These are phyloP conservation scores for Palythoa heliodiscus DNA, from an alignment of 92 coral and sea anemone species.

Conservation along the genomic window DNA sequence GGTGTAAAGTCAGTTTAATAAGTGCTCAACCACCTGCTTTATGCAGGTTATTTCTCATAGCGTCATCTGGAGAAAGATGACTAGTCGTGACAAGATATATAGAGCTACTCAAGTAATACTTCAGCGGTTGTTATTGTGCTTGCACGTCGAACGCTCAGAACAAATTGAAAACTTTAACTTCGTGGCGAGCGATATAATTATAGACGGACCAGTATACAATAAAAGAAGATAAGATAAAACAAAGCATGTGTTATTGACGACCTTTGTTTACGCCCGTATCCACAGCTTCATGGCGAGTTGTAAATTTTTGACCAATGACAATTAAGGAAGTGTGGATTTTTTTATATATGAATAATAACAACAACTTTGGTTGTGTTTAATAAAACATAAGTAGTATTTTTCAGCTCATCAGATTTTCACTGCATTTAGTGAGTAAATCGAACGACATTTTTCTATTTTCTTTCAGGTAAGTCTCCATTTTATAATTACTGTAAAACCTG, in stretches of 20 bases:
- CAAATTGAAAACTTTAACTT: not conserved
- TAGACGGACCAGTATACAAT: not conserved
- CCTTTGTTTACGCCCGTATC: conserved; percentile 31
- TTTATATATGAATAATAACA: conserved; percentile 32
- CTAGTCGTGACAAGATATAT: not conserved
- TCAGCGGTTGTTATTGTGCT: not conserved
- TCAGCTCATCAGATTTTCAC: conserved; percentile 11
- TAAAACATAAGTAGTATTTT: conserved; percentile 30
- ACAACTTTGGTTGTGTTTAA: conserved; percentile 33
- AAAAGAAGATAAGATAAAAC: not conserved
- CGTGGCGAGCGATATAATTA: not conserved
- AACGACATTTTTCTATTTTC: not conserved
- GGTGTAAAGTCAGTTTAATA: too few relatives aligned
- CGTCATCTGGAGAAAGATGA: not conserved
- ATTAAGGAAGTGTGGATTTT: conserved; percentile 27
- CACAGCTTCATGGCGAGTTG: conserved; percentile 31
- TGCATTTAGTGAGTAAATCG: not conserved
- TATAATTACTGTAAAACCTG: not conserved
- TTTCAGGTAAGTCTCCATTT: conserved; percentile 4
- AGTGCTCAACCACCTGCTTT: not conserved
- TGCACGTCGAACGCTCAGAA: not conserved
- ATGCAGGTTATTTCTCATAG: not conserved
- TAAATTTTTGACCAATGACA: conserved; percentile 33
- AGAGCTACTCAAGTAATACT: not conserved
- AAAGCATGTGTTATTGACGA: not conserved